phyloP scores from a whole-genome alignment of 2,888 invertebrate genomes.

The Thysanoteuthis rhombus region DNA sequence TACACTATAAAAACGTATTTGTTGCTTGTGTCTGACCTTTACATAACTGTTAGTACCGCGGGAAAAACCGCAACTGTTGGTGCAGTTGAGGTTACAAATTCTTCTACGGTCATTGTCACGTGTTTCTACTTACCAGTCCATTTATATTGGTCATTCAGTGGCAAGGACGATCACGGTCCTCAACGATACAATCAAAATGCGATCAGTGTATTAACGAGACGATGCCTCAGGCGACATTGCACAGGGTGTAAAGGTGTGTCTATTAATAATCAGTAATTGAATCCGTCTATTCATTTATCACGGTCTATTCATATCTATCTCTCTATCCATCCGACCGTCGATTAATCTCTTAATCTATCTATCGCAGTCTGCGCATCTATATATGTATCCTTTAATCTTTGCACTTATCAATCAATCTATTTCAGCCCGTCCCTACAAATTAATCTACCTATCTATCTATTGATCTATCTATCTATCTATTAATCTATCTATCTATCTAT shows the following conservation, averaged over 20 bases:
- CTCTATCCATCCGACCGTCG: not conserved
- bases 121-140: not conserved
- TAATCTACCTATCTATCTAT: not conserved
- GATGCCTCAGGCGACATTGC: not conserved
- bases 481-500: too few species aligned
- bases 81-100: not conserved
- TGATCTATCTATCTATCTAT: not conserved
- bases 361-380: not conserved
- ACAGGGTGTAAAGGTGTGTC: not conserved
- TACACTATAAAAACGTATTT: too few species aligned
- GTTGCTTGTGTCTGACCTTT: too few species aligned
- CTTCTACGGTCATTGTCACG: not conserved
- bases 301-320: not conserved
- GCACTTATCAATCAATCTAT: too few species aligned
- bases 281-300: not conserved
- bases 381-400: not conserved
- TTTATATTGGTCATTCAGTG: not conserved
- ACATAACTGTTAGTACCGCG: not conserved
- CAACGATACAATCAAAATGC: not conserved
- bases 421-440: not conserved
- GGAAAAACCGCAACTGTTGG: not conserved
- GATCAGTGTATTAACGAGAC: not conserved
- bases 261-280: not conserved
- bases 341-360: not conserved
- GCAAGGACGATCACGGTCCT: not conserved